A percentile compares a stretch with the other conserved stretches of the same genome.
Evolutionary conservation across 2,797 vertebrate genomes (phyloP).

Genomic region (Harpagifer antarcticus): DNA sequence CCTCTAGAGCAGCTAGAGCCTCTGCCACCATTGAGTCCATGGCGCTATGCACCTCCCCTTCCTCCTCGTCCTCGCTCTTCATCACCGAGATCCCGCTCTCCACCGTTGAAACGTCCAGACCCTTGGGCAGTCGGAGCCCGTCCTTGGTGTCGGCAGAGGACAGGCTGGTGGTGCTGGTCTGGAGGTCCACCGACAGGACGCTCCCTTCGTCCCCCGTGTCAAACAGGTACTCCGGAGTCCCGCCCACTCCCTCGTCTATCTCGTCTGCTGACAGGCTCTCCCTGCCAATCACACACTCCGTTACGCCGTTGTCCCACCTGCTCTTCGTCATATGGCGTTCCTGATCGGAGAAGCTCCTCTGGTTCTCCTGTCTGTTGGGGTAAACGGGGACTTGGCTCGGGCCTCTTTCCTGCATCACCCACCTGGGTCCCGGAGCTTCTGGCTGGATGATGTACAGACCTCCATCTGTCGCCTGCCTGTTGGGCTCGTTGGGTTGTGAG

Average conservation of each 20-base stretch:
- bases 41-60: slow-evolving; percentile 70
- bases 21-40: slow-evolving; percentile 93
- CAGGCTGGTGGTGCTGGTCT: slow-evolving; percentile 86
- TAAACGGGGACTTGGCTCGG: slow-evolving; percentile 77
- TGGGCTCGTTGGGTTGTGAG: slow-evolving; percentile 42
- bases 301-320: slow-evolving; percentile 57
- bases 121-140: slow-evolving; percentile 50
- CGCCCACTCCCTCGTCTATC: slow-evolving; percentile 75
- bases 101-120: slow-evolving; percentile 53
- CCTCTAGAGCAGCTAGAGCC: slow-evolving; percentile 93
- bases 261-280: slow-evolving; percentile 68
- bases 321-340: not conserved
- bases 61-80: slow-evolving; percentile 64
- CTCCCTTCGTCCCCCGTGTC: slow-evolving; percentile 84
- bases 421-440: slow-evolving; percentile 42
- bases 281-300: slow-evolving; percentile 4
- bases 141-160: slow-evolving; percentile 82
- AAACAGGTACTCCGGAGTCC: slow-evolving; percentile 75
- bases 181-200: slow-evolving; percentile 81
- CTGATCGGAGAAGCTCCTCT: slow-evolving; percentile 36
- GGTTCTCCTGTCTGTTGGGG: slow-evolving; percentile 51
- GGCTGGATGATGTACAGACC: slow-evolving; percentile 83
- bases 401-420: slow-evolving; percentile 45
- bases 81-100: slow-evolving; percentile 71
- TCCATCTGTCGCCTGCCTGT: slow-evolving; percentile 35